Evolutionary conservation across 1,140 invertebrate species (phyloP), one percentile per base, ranked within the genome.

Genomic region (Meloidogyne chitwoodi): DNA sequence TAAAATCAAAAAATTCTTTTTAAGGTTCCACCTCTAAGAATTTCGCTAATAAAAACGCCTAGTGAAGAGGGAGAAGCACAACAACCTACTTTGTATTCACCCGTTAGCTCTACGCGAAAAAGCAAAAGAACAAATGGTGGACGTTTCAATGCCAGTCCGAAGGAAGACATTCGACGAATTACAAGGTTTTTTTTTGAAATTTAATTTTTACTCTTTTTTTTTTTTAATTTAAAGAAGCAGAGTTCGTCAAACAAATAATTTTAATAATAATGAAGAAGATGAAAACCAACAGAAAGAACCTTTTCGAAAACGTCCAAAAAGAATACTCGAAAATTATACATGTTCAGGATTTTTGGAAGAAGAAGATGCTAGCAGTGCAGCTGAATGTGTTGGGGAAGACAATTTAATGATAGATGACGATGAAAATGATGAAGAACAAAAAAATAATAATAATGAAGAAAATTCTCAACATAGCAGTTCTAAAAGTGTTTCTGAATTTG

Each of bases 11-110:
- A 56, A 26, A 72, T 2, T 71, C 2, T 62, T 44, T 34, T 64
- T 41, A 12, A 77, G 76, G 76, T 77, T 27, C 76, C 76, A 6
- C 76, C 76, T 22, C 34, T 77, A n/a, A 44, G 76, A 24, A 77
- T 77, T 77, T 67, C 67, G 0, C 38, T 77, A 27, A 48, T 68
- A 44, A 77, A 77, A 77, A 77, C 76, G 10, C 76, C 76, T 1
- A 77, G 76, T 38, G 76, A 77, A 48, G 76, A 77, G n/a, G 76
- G 67, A 6, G 66, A 34, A 8, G 22, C 48, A 1, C 48, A 44
- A 24, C 31, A 65, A 22, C 38, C 70, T 19, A 48, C 29, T 12
- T 34, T 66, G 16, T 74, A 61, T 56, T 44, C 76, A n/a, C 31
- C 64, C 3, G 10, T 62, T 1, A 16, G 63, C 27, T 27, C 38